Evolutionary conservation across 2,113 vertebrate species (phyloP).

Genomic region (Percopsis transmontana): DNA sequence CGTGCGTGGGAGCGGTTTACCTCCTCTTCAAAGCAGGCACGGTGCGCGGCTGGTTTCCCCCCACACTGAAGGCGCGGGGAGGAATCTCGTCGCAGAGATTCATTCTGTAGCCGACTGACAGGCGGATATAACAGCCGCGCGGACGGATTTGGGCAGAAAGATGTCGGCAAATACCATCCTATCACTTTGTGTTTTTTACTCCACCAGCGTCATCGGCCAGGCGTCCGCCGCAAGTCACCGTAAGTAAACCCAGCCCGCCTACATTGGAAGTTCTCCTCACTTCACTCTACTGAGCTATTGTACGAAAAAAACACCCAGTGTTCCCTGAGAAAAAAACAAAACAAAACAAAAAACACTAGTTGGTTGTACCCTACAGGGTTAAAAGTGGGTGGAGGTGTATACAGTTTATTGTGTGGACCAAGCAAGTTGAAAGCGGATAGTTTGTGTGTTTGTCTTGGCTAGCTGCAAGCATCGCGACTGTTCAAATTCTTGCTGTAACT

Average conservation of each 20-base stretch:
- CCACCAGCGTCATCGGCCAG: conserved; percentile 52
- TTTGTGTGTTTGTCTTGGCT: too few relatives aligned
- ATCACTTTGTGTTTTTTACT: conserved; percentile 25
- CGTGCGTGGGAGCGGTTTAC: background rate
- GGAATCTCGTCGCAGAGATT: conserved; percentile 28
- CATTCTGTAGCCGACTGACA: conserved; percentile 13
- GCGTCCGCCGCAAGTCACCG: conserved; percentile 69
- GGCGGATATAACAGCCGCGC: conserved; percentile 56
- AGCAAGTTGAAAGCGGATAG: too few relatives aligned
- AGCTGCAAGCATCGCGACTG: background rate
- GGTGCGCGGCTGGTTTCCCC: background rate
- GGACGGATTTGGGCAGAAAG: conserved; percentile 51
- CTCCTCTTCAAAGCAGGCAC: background rate
- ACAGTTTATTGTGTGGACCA: too few relatives aligned
- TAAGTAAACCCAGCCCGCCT: conserved; percentile 58
- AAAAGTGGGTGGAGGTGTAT: too few relatives aligned
- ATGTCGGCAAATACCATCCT: conserved; percentile 38
- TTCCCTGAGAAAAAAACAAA: too few relatives aligned
- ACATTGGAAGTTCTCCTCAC: background rate
- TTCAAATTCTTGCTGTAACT: background rate
- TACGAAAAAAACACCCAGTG: too few relatives aligned
- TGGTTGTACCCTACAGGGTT: too few relatives aligned
- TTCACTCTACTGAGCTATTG: background rate
- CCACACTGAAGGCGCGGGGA: conserved; percentile 2
- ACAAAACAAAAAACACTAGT: too few relatives aligned